Percentiles rank a stretch among this genome's conserved stretches.
Conservation (phyloP, 1,140 invertebrate species). For the Musca domestica region DNA sequence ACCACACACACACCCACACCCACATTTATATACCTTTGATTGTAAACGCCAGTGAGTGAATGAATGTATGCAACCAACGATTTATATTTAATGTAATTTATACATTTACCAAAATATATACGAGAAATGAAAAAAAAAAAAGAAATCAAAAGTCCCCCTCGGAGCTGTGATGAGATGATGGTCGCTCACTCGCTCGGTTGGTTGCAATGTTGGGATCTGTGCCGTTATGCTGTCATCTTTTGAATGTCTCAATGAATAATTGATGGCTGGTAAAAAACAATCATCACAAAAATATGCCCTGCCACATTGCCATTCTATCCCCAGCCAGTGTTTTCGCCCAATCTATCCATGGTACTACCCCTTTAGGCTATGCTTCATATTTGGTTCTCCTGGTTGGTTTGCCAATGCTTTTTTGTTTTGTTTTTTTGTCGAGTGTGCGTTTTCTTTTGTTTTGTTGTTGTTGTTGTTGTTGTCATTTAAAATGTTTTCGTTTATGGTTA, state of each 20-base stretch:
- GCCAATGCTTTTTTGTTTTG: neutral
- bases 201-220: too few relatives aligned
- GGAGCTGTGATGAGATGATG: too few relatives aligned
- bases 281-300: neutral
- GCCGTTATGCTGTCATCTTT: conserved; percentile 9
- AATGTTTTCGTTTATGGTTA: neutral
- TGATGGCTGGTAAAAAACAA: conserved; percentile 4
- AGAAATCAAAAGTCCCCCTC: neutral
- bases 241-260: conserved; percentile 21
- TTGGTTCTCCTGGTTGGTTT: neutral
- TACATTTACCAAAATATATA: conserved; percentile 1
- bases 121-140: neutral
- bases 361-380: conserved; percentile 10
- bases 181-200: neutral
- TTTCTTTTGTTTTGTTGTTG: conserved; percentile 4
- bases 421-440: neutral
- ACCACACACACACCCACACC: too few relatives aligned
- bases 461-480: conserved; percentile 10
- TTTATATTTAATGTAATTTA: too few relatives aligned
- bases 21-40: too few relatives aligned
- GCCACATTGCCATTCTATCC: too few relatives aligned
- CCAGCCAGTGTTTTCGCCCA: too few relatives aligned
- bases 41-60: too few relatives aligned
- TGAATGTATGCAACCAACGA: too few relatives aligned
- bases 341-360: neutral